Conservation (phyloP, 2,888 invertebrate genomes). For the Zygaena filipendulae region DNA sequence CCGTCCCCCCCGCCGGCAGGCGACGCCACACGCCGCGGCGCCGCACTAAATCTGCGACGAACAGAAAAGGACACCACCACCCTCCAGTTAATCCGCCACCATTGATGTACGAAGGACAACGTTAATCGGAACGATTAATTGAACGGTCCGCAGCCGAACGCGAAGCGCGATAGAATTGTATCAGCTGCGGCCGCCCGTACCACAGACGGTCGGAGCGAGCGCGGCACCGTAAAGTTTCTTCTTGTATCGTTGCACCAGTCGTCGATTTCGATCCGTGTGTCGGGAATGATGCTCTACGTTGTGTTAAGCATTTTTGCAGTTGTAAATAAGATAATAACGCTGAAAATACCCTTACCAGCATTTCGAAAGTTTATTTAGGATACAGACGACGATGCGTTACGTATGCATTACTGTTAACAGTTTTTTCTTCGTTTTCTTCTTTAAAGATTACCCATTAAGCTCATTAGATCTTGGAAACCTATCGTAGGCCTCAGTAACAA, state of each 20-base stretch:
- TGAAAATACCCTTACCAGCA: too few relatives aligned
- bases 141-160: conserved; percentile 46
- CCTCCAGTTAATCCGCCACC: conserved; percentile 56
- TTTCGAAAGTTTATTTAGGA: too few relatives aligned
- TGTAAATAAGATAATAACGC: background rate
- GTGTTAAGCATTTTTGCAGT: background rate
- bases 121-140: conserved; percentile 63
- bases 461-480: too few relatives aligned
- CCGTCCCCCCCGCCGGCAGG: conserved; percentile 41
- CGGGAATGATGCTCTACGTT: conserved; percentile 46
- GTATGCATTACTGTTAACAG: too few relatives aligned
- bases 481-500: too few relatives aligned
- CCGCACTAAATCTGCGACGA: conserved; percentile 67
- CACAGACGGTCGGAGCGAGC: conserved; percentile 57
- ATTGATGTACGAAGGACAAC: conserved; percentile 57
- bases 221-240: conserved; percentile 67
- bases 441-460: too few relatives aligned
- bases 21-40: conserved; percentile 64
- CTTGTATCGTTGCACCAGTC: conserved; percentile 68
- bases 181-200: conserved; percentile 49
- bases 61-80: conserved; percentile 61
- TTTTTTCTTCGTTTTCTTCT: too few relatives aligned
- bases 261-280: conserved; percentile 46
- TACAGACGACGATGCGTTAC: too few relatives aligned
- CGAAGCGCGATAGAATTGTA: conserved; percentile 55